Evolutionary conservation across 1,140 invertebrate genomes (phyloP), one percentile per base, ranked within the genome.

Genomic region (Drosophila truncata): DNA sequence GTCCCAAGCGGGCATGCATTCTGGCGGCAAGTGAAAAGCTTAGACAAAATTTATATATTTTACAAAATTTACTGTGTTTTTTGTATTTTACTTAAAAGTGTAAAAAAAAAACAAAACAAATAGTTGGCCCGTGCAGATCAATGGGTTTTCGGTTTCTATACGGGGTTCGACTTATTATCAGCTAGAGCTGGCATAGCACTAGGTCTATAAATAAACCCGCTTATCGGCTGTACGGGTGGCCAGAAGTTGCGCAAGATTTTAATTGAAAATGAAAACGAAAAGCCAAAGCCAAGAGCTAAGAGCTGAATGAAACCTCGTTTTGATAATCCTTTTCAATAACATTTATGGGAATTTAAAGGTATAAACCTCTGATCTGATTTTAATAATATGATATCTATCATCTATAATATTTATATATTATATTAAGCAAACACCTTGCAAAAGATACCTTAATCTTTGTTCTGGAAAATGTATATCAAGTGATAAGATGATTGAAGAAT

Each of bases 161-260:
- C 18, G 27, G 16, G 27, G 16, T 3, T 18, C n/a, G 39, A 65
- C 59, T 62, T 82, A 82, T 82, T 82, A 82, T 82, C 80, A 79
- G 69, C 42, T 18, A 33, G 41, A 79, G 63, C 42, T 18, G 39
- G 47, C 66, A 2, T 61, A 33, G 29, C 41, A 65, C 27, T 55
- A 42, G 46, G 23, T 76, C 70, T 85, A 85, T 71, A 85, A 87
- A 85, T 85, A 85, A 71, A 73, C 11, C 18, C 20, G 66, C 61
- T 87, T 82, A 86, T 86, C 79, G 81, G 64, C 18, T 37, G 20
- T 35, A 39, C 16, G 10, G 55, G 55, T 60, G 46, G 65, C 29
- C 37, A 55, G 20, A 50, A 33, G 54, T 77, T 42, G 62, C 66
- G 47, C 62, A 70, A 67, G 66, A 41, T 44, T 70, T 41, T 70